Percentiles rank a stretch among this genome's conserved stretches.
phyloP scores from a whole-genome alignment of 2,113 vertebrate species.

The Phycodurus eques region DNA sequence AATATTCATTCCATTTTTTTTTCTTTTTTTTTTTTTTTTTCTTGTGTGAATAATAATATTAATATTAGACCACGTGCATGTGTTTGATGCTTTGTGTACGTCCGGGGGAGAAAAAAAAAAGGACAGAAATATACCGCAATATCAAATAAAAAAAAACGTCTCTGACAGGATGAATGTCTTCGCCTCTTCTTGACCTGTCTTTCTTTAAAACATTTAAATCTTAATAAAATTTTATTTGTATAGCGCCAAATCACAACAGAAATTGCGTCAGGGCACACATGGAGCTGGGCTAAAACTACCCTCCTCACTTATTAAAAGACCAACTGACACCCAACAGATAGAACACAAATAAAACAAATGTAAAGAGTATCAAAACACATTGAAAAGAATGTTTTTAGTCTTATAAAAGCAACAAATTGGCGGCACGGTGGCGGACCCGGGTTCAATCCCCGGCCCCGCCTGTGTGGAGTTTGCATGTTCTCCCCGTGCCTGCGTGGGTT shows the following conservation, averaged over 20 bases:
- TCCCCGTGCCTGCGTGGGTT: too few relatives aligned
- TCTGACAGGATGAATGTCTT: constrained; percentile 55
- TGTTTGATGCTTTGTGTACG: constrained; percentile 83
- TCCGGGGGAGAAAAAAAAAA: constrained; percentile 57
- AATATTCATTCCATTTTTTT: neutral
- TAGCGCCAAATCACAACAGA: too few relatives aligned
- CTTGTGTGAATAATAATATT: constrained; percentile 3
- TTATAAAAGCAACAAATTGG: too few relatives aligned
- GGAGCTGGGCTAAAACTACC: too few relatives aligned
- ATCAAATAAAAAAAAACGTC: constrained; percentile 78
- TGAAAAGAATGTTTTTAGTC: neutral
- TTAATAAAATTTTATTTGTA: too few relatives aligned
- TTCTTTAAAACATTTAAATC: neutral
- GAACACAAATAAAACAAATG: neutral
- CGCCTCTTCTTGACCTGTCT: constrained; percentile 10
- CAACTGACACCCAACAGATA: neutral
- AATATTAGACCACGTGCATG: constrained; percentile 70
- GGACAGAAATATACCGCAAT: constrained; percentile 88
- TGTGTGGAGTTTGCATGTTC: too few relatives aligned
- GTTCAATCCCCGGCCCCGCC: too few relatives aligned
- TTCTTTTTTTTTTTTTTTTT: constrained; percentile 14
- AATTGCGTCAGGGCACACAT: too few relatives aligned
- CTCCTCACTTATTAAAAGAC: too few relatives aligned
- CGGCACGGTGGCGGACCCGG: too few relatives aligned
- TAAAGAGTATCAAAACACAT: neutral